A percentile compares a stretch with the other conserved stretches of the same genome.
Evolutionary conservation across 2,888 invertebrate species (phyloP).

Genomic region (Drosophila yooni): DNA sequence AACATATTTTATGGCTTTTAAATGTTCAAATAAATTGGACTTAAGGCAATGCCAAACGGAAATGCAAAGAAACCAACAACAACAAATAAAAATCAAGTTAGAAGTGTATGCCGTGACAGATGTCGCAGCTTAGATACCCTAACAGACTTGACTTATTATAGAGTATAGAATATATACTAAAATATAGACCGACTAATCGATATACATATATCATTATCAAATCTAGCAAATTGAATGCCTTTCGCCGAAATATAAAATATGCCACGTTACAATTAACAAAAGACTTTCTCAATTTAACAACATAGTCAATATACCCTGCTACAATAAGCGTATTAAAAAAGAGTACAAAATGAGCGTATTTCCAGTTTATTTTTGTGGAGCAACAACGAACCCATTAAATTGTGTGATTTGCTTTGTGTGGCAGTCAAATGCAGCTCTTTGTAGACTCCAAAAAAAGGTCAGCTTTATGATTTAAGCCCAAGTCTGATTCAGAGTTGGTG

Average conservation of each 20-base stretch:
- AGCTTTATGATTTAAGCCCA: conserved; percentile 74
- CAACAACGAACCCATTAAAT: conserved; percentile 64
- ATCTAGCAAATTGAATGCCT: background rate
- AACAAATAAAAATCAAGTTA: conserved; percentile 16
- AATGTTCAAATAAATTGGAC: conserved; percentile 74
- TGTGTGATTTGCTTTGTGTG: conserved; percentile 77
- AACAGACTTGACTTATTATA: background rate
- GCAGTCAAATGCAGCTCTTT: conserved; percentile 67
- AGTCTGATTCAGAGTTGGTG: conserved; percentile 20
- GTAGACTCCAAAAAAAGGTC: conserved; percentile 30
- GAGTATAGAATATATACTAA: background rate
- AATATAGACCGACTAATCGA: background rate
- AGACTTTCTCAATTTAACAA: background rate
- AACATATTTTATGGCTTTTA: conserved; percentile 69
- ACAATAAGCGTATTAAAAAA: background rate
- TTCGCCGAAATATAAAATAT: background rate
- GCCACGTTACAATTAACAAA: background rate
- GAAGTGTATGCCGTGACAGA: background rate
- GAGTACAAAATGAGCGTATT: background rate
- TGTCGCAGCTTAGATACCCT: conserved; percentile 5
- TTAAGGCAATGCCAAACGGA: conserved; percentile 67
- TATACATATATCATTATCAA: rapidly evolving
- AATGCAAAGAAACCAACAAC: conserved; percentile 54
- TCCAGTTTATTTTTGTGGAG: conserved; percentile 4
- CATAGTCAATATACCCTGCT: background rate